A percentile compares a stretch with the other conserved stretches of the same genome.
Evolutionary conservation across 2,797 vertebrate species (phyloP).

Genomic region (Ctenosaura bakeri): DNA sequence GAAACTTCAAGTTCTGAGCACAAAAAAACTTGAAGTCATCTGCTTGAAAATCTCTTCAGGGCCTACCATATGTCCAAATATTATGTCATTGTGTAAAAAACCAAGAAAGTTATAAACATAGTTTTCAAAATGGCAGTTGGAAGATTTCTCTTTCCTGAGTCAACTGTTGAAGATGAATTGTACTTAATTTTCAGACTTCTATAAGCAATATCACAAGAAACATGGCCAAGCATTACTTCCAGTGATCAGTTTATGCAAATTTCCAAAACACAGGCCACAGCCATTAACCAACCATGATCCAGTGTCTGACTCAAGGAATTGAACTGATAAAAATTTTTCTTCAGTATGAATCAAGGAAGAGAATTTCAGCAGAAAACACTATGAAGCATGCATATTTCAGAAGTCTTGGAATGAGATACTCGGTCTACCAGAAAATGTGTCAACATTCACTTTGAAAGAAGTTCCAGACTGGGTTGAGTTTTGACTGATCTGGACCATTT

Average conservation of each 20-base stretch:
- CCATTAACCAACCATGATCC: constrained; percentile 96
- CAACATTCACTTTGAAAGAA: constrained; percentile 98
- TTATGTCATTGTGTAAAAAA: too few species aligned
- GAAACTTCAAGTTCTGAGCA: too few species aligned
- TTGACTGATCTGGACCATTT: too few species aligned
- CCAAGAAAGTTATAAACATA: constrained; percentile 64
- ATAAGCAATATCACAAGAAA: constrained; percentile 91
- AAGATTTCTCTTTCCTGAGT: constrained; percentile 97
- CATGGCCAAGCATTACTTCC: constrained; percentile 94
- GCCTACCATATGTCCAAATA: too few species aligned
- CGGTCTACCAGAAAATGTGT: constrained; percentile 92
- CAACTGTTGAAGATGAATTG: constrained; percentile 97
- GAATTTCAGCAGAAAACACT: constrained; percentile 96
- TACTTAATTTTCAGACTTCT: constrained; percentile 98
- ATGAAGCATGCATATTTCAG: constrained; percentile 89
- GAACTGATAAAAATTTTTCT: constrained; percentile 96
- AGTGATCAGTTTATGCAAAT: constrained; percentile 98
- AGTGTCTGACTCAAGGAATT: constrained; percentile 96
- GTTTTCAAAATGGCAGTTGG: constrained; percentile 99
- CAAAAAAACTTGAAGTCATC: too few species aligned
- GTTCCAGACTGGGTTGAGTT: constrained; percentile 75
- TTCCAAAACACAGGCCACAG: constrained; percentile 96
- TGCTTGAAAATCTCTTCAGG: too few species aligned
- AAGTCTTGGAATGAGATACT: constrained; percentile 87
- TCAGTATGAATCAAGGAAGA: constrained; percentile 97